Conservation (phyloP, 2,797 vertebrate genomes). For the Dendrocincla tyrannina region DNA sequence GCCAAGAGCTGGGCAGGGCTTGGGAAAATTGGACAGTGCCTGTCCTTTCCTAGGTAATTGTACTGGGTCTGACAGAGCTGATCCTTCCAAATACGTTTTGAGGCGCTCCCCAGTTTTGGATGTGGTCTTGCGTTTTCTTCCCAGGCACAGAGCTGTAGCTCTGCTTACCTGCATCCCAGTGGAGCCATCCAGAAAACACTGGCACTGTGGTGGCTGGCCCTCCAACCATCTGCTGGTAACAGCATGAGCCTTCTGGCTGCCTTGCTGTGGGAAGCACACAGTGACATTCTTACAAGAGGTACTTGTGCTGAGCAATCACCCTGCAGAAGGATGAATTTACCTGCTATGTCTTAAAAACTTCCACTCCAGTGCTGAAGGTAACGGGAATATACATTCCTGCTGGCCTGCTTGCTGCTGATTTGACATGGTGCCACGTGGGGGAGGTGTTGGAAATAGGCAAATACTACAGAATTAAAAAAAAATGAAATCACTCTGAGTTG, state of each 20-base stretch:
- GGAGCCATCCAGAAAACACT: background rate
- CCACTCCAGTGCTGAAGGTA: background rate
- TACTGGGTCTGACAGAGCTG: background rate
- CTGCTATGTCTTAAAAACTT: background rate
- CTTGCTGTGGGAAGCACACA: background rate
- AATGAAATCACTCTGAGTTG: background rate
- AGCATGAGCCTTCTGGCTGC: constrained; percentile 3
- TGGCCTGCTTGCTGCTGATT: constrained; percentile 26
- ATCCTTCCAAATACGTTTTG: background rate
- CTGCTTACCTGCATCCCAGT: background rate
- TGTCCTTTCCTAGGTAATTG: background rate
- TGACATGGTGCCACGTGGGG: constrained; percentile 47
- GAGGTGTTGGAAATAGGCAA: constrained; percentile 50
- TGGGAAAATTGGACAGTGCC: background rate
- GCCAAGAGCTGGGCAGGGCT: background rate
- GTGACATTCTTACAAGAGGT: background rate
- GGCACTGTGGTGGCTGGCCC: background rate
- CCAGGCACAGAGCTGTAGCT: background rate
- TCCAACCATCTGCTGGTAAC: background rate
- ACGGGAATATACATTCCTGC: background rate
- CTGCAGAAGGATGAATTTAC: background rate
- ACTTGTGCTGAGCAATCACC: background rate
- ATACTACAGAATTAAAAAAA: background rate
- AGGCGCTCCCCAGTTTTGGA: background rate
- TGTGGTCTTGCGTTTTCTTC: background rate